Conservation (phyloP, 1,140 invertebrate genomes). For the Rhynchophorus ferrugineus region DNA sequence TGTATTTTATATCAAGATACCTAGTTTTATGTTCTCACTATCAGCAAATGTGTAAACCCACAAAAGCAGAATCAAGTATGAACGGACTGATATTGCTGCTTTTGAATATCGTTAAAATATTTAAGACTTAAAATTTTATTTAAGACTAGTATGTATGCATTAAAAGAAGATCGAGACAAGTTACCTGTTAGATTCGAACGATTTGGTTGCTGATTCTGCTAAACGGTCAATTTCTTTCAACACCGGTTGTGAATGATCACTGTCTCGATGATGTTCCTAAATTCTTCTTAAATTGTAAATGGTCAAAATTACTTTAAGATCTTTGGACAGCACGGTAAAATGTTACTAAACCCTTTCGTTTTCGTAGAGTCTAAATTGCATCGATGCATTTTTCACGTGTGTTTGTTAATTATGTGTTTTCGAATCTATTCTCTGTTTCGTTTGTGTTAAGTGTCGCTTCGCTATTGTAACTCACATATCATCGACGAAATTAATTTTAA, state of each 20-base stretch:
- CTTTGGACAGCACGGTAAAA: slow-evolving; percentile 8
- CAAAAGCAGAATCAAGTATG: no score
- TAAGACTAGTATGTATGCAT: no score
- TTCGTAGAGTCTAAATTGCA: background rate
- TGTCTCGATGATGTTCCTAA: slow-evolving; percentile 10
- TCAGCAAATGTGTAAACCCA: no score
- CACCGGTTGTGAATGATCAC: slow-evolving; percentile 7
- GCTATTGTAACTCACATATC: slow-evolving; percentile 12
- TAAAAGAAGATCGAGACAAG: no score
- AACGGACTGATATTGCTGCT: no score
- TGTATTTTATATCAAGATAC: no score
- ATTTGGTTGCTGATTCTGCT: background rate
- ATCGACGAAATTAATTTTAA: background rate
- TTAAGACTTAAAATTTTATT: no score
- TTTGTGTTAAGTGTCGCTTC: background rate
- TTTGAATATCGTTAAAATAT: no score
- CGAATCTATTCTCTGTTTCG: background rate
- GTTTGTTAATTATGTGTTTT: no score
- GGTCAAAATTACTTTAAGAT: slow-evolving; percentile 6
- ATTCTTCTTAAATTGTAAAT: background rate
- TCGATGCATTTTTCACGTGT: background rate
- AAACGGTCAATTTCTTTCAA: slow-evolving; percentile 1
- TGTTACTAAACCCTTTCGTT: slow-evolving; percentile 10
- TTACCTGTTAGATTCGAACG: no score
- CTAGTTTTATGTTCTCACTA: no score